phyloP scores from a whole-genome alignment of 2,888 invertebrate genomes.

The Camptogramma bilineatum region DNA sequence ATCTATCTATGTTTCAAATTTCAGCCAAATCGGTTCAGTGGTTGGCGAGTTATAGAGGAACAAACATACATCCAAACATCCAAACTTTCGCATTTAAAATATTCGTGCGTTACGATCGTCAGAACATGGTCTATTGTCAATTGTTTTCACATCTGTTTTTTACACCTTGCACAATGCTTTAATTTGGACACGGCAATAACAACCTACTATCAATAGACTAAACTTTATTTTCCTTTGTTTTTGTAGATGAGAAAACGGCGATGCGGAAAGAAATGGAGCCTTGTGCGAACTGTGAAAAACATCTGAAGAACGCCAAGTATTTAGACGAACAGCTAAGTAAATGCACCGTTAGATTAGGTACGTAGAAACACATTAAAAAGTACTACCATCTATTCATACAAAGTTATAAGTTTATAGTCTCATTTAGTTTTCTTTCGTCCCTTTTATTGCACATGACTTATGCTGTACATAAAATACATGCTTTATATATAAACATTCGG shows the following conservation, averaged over 20 bases:
- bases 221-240: constrained; percentile 25
- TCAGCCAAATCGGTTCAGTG: too few species aligned
- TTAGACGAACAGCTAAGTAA: constrained; percentile 75
- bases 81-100: too few species aligned
- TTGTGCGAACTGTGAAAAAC: constrained; percentile 73
- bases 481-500: too few species aligned
- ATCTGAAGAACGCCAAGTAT: constrained; percentile 66
- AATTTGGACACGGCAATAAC: not conserved
- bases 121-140: not conserved
- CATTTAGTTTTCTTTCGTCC: not conserved
- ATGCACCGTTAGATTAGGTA: constrained; percentile 71
- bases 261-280: constrained; percentile 74
- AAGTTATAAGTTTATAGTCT: not conserved
- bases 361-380: constrained; percentile 33
- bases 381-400: not conserved
- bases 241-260: constrained; percentile 74
- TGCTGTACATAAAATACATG: too few species aligned
- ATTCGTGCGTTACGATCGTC: not conserved
- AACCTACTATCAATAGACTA: not conserved
- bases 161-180: too few species aligned
- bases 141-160: not conserved
- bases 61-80: too few species aligned
- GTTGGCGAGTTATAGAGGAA: too few species aligned
- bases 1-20: too few species aligned
- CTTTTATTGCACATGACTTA: not conserved